Conservation (phyloP, 2,113 vertebrate species). For the Leucopsar rothschildi region DNA sequence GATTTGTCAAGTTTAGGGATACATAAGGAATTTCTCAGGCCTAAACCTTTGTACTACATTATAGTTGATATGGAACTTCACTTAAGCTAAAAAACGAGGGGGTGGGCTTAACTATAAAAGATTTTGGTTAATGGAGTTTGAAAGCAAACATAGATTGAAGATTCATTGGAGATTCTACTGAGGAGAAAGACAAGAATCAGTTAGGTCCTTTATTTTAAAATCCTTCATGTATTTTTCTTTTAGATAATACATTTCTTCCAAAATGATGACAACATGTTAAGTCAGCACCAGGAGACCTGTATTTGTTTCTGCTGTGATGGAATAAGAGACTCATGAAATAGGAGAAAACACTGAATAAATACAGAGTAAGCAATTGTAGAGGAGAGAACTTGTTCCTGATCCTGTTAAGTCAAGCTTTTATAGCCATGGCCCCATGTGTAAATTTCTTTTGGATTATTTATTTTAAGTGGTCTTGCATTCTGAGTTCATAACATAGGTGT, state of each 20-base stretch:
- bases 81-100: not conserved
- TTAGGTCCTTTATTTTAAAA: not conserved
- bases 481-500: not conserved
- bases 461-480: not conserved
- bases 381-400: not conserved
- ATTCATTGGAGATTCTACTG: not conserved
- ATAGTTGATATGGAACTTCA: not conserved
- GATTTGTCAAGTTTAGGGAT: not conserved
- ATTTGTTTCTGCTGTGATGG: not conserved
- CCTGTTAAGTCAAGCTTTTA: not conserved
- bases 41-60: not conserved
- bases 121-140: not conserved
- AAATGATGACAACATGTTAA: not conserved
- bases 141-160: not conserved
- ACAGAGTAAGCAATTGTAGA: not conserved
- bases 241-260: not conserved
- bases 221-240: not conserved
- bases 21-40: not conserved
- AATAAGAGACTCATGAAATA: not conserved
- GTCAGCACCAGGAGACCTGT: not conserved
- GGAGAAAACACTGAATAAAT: not conserved
- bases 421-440: not conserved
- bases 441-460: not conserved
- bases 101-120: not conserved
- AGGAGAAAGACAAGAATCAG: not conserved